Base-by-base conservation (phyloP, 1,140 invertebrate genomes). In the Wasmannia auropunctata region DNA sequence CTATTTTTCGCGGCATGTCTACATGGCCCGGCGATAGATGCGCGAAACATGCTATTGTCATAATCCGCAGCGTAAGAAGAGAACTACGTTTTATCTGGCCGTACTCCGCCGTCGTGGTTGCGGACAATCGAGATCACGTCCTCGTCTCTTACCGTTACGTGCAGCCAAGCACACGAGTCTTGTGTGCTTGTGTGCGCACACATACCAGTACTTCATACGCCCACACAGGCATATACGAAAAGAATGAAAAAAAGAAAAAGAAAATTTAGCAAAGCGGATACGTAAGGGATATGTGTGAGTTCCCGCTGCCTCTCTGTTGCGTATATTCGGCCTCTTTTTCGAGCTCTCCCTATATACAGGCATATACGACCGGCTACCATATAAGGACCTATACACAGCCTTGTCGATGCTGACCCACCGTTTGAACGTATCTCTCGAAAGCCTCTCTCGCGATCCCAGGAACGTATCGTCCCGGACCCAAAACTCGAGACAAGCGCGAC, bases 311-410 rank as follows among this genome's bases (percentile, higher is more conserved):
- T 43, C 77, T 77, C 65, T 43, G 87, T 87, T 91, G 85, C 85
- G 74, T 74, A 85, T 91, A 90, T n/a, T n/a, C 87, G 88, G 87
- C 86, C 88, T 91, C 88, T 89, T 90, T 91, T 90, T 91, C 91
- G 63, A 87, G 85, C 74, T 91, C 90, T 88, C 76, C 67, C 87
- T 91, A 90, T 91, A 90, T 88, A 88, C 85, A 90, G 65, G 84
- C 74, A 69, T 87, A 88, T 88, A 88, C 86, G 87, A 87, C 77
- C 75, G 81, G 70, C 63, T 90, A 88, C 88, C 90, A 89, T 93
- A 92, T 92, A 91, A 90, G 92, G 91, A 92, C 90, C 88, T 88
- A 89, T 88, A 87, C 88, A 63, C 88, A 90, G 88, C 86, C 89
- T 90, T 91, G 91, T 72, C 79, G 91, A 87, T 91, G 86, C 81